Evolutionary conservation across 2,113 vertebrate species (phyloP).

Genomic region (Cyanoramphus novaezelandiae): DNA sequence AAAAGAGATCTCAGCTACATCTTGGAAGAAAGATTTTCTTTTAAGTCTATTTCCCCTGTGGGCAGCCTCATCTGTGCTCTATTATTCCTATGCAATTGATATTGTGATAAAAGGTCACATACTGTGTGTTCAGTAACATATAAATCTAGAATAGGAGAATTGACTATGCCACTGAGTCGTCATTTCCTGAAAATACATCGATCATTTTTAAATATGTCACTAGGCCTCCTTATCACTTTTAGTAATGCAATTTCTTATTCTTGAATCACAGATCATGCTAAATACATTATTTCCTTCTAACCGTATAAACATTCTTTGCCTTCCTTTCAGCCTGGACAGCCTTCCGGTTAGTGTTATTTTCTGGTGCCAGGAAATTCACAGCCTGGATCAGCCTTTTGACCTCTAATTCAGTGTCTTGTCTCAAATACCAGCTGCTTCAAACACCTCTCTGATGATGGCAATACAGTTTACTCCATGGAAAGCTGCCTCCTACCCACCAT

Average conservation of each 20-base stretch:
- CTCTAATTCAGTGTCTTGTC: not conserved
- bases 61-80: not conserved
- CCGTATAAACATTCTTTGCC: not conserved
- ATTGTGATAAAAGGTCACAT: not conserved
- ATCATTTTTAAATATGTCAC: not conserved
- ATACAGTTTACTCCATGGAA: not conserved
- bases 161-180: not conserved
- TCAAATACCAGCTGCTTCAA: not conserved
- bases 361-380: not conserved
- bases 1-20: not conserved
- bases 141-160: not conserved
- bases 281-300: not conserved
- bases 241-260: not conserved
- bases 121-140: not conserved
- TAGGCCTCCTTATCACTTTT: not conserved
- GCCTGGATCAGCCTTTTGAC: not conserved
- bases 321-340: not conserved
- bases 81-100: not conserved
- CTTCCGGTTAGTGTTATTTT: not conserved
- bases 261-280: not conserved
- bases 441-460: not conserved
- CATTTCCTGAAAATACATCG: rapidly evolving
- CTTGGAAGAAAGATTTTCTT: not conserved
- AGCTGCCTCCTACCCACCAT: rapidly evolving
- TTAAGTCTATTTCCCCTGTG: not conserved